A percentile compares a stretch with the other conserved stretches of the same genome.
Evolutionary conservation across 2,113 vertebrate species (phyloP).

Genomic region (Motacilla alba): DNA sequence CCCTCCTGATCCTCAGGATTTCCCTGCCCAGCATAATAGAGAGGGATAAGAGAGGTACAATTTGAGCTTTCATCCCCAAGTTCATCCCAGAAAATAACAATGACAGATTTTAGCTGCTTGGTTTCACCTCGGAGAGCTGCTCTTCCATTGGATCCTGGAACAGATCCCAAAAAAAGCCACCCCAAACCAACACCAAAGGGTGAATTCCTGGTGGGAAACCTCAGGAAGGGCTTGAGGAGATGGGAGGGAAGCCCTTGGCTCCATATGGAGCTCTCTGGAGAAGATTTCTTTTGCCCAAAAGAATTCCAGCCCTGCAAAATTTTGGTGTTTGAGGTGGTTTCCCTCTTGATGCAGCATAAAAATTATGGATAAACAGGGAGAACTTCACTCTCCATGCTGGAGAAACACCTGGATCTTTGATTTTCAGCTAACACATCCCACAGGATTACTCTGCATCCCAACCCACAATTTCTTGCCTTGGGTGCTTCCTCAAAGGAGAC

Average conservation of each 20-base stretch:
- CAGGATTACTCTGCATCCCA: neutral
- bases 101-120: fast-evolving
- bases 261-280: neutral
- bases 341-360: neutral
- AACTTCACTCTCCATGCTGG: neutral
- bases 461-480: neutral
- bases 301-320: neutral
- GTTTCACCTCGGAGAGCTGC: too few species aligned
- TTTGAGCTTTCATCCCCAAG: neutral
- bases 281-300: neutral
- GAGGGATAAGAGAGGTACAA: neutral
- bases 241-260: neutral
- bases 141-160: neutral
- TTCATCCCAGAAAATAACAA: neutral
- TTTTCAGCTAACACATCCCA: neutral
- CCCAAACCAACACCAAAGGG: neutral
- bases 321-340: neutral
- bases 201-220: neutral
- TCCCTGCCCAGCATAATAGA: neutral
- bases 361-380: neutral
- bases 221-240: neutral
- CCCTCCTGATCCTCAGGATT: neutral
- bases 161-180: fast-evolving
- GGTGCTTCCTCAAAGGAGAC: neutral
- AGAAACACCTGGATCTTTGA: neutral